Base-by-base conservation (phyloP, 2,797 vertebrate genomes). In the Rhincodon typus region DNA sequence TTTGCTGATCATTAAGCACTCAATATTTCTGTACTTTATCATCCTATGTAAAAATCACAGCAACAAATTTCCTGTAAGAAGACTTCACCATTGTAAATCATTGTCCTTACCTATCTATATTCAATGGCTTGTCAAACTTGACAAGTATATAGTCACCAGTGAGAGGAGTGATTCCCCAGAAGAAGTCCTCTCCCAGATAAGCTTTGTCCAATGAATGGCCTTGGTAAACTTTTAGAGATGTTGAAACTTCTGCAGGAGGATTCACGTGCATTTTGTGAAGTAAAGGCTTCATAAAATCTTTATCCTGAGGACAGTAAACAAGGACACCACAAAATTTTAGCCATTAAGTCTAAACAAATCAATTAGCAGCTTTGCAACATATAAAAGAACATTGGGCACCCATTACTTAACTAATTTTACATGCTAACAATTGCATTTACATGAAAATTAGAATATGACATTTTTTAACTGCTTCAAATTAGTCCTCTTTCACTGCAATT, bases 221-320 rank as follows among this genome's bases (percentile, higher is more conserved):
- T 97, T 99, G 99, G 97, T 99, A 99, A 96, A 99, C 98, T 98
- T 99, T 99, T 97, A 99, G 97, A 87, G 99, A 99, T n/a, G 99
- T 99, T 46, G 99, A 99, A 84, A 99, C 98, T 97, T 99, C 99
- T 69, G 99, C 99, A 7, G 99, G 98, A 2, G 99, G 99, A 96
- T 99, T 99, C 96, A 99, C 98, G 0, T 99, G 99, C 97, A 99
- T 99, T 97, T 99, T 99, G 97, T 99, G 99, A 79, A 99, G 98
- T 96, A 99, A 98, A 1, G 99, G 99, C 97, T 99, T 99, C 98
- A 99, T 97, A 97, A 99, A 99, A 97, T 99, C 99, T 97, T 99
- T 99, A 97, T 99, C 99, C 99, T 99, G 97, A 96, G 96, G 94
- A 86, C 96, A 96, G 96, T 3, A 90, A 94, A 53, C 12, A 38